Percentiles rank a stretch among this genome's conserved stretches.
These are phyloP conservation scores for Eristalis intricaria DNA, from an alignment of 2,888 invertebrate species.

Conservation along the genomic window DNA sequence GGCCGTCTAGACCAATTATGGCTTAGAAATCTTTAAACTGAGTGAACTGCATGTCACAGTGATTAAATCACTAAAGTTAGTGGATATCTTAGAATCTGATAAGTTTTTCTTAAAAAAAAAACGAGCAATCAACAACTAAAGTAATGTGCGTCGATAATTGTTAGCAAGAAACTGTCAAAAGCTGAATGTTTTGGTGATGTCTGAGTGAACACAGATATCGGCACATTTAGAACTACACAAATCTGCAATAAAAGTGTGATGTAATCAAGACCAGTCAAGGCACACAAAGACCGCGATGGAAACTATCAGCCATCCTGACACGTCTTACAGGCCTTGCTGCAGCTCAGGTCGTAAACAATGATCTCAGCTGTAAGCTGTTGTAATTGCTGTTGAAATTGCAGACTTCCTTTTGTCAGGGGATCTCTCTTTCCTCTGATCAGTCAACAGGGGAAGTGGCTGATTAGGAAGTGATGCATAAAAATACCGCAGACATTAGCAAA, in stretches of 20 bases:
- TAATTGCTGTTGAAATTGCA: neutral
- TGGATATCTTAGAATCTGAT: neutral
- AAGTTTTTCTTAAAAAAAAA: neutral
- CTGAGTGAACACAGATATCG: neutral
- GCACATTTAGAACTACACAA: neutral
- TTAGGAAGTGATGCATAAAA: constrained; percentile 6
- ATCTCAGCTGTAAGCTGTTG: neutral
- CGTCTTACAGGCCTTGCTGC: neutral
- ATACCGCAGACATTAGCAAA: neutral
- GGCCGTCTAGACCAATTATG: too few relatives aligned
- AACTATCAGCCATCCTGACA: neutral
- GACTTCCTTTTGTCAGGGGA: neutral
- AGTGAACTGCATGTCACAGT: neutral
- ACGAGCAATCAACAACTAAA: neutral
- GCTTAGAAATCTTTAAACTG: neutral
- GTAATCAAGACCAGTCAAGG: too few relatives aligned
- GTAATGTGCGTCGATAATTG: neutral
- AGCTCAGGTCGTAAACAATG: neutral
- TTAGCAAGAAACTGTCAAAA: neutral
- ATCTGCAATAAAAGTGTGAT: neutral
- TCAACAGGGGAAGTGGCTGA: constrained; percentile 14
- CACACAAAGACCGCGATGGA: too few relatives aligned
- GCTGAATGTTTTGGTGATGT: neutral
- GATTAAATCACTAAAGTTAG: neutral
- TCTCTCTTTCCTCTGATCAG: neutral